Evolutionary conservation across 2,113 vertebrate species (phyloP).

Genomic region (Andinoacara biseriatus): DNA sequence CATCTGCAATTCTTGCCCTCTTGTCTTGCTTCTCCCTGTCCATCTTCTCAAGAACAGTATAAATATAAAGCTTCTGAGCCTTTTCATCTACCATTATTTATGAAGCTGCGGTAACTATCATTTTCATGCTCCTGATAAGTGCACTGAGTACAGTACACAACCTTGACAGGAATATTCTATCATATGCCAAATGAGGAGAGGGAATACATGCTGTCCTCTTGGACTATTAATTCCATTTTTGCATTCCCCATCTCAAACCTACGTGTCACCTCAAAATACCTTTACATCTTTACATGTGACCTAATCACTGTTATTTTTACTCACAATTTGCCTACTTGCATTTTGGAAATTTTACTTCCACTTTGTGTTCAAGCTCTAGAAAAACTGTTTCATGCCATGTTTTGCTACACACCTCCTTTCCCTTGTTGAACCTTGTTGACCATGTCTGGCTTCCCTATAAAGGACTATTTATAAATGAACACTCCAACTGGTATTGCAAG

Average conservation of each 20-base stretch:
- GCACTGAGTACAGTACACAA: slow-evolving; percentile 53
- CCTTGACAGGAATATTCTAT: slow-evolving; percentile 53
- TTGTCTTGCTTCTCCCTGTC: slow-evolving; percentile 31
- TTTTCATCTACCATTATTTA: slow-evolving; percentile 59
- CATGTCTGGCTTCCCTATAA: background rate
- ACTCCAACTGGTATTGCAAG: background rate
- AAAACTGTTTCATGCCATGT: background rate
- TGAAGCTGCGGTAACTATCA: slow-evolving; percentile 51
- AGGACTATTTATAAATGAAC: background rate
- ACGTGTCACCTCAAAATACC: background rate
- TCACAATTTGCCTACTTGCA: background rate
- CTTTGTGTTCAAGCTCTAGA: background rate
- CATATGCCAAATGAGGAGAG: slow-evolving; percentile 39
- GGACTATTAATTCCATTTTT: background rate
- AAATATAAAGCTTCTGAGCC: slow-evolving; percentile 44
- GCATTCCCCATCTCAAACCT: background rate
- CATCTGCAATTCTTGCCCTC: slow-evolving; percentile 44
- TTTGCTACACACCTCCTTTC: background rate
- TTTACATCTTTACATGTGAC: background rate
- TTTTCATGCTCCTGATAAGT: slow-evolving; percentile 56
- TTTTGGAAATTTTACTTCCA: background rate
- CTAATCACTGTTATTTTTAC: background rate
- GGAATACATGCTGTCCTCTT: slow-evolving; percentile 14
- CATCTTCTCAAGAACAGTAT: slow-evolving; percentile 46
- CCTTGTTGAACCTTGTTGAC: background rate